phyloP scores from a whole-genome alignment of 2,797 vertebrate genomes.

The Sebastes matsubarae region DNA sequence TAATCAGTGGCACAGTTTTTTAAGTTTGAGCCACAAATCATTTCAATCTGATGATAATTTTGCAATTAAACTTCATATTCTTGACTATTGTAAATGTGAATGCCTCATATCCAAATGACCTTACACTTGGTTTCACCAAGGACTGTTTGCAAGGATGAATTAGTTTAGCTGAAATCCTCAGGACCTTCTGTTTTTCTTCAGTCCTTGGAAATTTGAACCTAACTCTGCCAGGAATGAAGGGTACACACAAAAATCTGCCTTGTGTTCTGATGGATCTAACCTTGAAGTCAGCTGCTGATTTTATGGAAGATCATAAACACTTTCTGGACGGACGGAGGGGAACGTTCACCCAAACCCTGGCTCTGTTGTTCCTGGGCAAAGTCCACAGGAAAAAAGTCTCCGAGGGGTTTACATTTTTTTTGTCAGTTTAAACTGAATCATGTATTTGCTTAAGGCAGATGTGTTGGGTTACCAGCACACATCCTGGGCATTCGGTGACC shows the following conservation, averaged over 20 bases:
- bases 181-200: constrained; percentile 26
- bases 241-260: constrained; percentile 50
- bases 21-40: background rate
- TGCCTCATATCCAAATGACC: background rate
- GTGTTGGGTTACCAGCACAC: constrained; percentile 61
- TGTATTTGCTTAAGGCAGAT: constrained; percentile 58
- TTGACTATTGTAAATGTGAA: background rate
- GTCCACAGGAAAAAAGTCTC: constrained; percentile 42
- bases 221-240: constrained; percentile 47
- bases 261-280: constrained; percentile 37
- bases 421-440: constrained; percentile 50
- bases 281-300: constrained; percentile 63
- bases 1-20: background rate
- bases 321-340: constrained; percentile 47
- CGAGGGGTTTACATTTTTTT: constrained; percentile 38
- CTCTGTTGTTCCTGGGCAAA: constrained; percentile 56
- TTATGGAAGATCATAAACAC: constrained; percentile 67
- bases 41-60: background rate
- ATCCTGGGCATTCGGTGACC: constrained; percentile 40
- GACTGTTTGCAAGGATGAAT: constrained; percentile 8
- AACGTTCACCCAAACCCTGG: constrained; percentile 52
- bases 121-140: background rate
- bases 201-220: constrained; percentile 36
- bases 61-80: background rate
- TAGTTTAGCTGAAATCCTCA: constrained; percentile 23